Conservation (phyloP, 1,140 invertebrate genomes). For the Stegodyphus dumicola region DNA sequence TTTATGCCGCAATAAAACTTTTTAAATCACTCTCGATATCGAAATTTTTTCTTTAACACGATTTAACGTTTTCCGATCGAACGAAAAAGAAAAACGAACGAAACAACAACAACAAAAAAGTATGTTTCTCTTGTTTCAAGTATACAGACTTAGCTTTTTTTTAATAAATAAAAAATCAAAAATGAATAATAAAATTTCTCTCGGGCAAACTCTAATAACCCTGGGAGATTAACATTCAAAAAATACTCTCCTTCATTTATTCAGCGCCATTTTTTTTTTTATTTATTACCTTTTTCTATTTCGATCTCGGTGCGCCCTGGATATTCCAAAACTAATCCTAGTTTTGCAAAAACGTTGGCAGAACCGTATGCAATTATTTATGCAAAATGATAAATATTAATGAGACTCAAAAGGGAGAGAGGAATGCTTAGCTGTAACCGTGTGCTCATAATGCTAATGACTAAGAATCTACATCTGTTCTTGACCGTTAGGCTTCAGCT, state of each 20-base stretch:
- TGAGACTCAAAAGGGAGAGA: constrained; percentile 11
- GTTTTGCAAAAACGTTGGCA: background rate
- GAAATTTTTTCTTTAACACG: no score
- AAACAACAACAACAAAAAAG: no score
- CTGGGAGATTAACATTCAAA: constrained; percentile 45
- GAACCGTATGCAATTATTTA: constrained; percentile 40
- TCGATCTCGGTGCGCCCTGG: no score
- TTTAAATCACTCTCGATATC: no score
- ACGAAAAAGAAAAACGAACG: no score
- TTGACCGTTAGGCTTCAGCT: background rate
- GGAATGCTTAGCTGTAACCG: background rate
- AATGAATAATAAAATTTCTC: no score
- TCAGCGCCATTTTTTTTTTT: constrained; percentile 1
- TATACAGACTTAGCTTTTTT: no score
- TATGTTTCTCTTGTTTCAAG: no score
- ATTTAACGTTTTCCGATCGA: no score
- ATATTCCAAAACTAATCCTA: no score
- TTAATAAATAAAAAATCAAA: no score
- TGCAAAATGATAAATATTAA: constrained; percentile 58
- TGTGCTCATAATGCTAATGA: background rate
- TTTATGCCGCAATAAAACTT: no score
- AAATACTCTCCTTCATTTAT: constrained; percentile 42
- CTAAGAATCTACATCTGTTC: background rate
- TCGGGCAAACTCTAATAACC: constrained; percentile 12
- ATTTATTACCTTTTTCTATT: background rate